Base-by-base conservation (phyloP, 1,140 invertebrate genomes). In the Odontomachus brunneus region DNA sequence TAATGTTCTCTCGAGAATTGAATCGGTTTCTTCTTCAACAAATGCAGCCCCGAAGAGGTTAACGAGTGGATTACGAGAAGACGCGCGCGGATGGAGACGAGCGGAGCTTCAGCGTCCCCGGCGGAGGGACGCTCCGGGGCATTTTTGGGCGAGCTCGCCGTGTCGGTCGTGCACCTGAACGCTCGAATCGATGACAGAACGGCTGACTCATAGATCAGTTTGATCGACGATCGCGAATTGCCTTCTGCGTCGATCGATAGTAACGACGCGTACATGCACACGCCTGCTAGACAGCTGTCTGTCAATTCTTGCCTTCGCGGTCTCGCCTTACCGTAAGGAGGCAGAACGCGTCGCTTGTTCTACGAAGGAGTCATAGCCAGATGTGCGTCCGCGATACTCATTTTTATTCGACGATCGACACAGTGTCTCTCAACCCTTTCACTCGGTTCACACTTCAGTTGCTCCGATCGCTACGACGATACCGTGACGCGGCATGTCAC, bases 141-240 rank as follows among this genome's bases (percentile, higher is more conserved):
- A 38, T 26, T 11, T 66, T 26, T 67, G 24, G 26, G 9, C 29
- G 11, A 7, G n/a, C 7, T 55, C 53, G 3, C 22, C 22, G 9
- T 15, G 24, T 29, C 55, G 69, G 22, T 74, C 57, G 29, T 74
- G 69, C 24, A 74, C 29, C 57, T 17, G 17, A 9, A 44, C 51
- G 12, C 38, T 22, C 19, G 19, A 62, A 74, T 17, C n/a, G 49
- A 51, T 26, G 19, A 24, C 55, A 60, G 19, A 62, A 62, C 12
- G 69, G 19, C 26, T 74, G 69, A 74, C 57, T 82, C 69, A 62
- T 33, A 53, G 69, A 53, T 81, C 53, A 33, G 44, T 51, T 62
- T 72, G 69, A 82, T 80, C 33, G 74, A 78, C 49, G 49, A 78
- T 80, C 65, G 51, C 38, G 38, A 69, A 71, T 80, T 80, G 48